Percentiles rank a stretch among this genome's conserved stretches.
phyloP scores from a whole-genome alignment of 2,888 invertebrate genomes.

The Amphimallon solstitiale region DNA sequence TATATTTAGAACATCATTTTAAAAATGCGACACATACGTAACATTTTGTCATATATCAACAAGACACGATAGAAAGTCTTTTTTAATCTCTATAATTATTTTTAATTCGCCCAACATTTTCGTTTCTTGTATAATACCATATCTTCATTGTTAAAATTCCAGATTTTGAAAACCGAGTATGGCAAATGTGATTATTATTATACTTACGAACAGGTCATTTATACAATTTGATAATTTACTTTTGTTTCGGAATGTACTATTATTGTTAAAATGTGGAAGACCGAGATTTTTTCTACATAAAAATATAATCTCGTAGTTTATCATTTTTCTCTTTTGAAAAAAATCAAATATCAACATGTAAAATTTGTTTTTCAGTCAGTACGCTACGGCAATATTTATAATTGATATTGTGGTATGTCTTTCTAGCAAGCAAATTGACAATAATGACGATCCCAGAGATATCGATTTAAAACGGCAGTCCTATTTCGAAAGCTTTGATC shows the following conservation, averaged over 20 bases:
- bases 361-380: slow-evolving; percentile 10
- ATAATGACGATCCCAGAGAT: slow-evolving; percentile 24
- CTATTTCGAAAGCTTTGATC: slow-evolving; percentile 90
- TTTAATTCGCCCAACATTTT: too few species aligned
- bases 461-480: slow-evolving; percentile 79
- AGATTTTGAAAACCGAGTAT: too few species aligned
- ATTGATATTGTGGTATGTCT: slow-evolving; percentile 23
- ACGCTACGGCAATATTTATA: slow-evolving; percentile 8
- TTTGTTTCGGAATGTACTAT: slow-evolving; percentile 2
- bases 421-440: slow-evolving; percentile 37
- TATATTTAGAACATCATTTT: too few species aligned
- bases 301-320: neutral
- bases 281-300: slow-evolving; percentile 17
- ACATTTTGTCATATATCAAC: too few species aligned
- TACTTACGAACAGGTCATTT: too few species aligned
- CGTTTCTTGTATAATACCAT: too few species aligned
- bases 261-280: slow-evolving; percentile 22
- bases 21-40: too few species aligned
- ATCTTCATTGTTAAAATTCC: too few species aligned
- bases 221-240: too few species aligned
- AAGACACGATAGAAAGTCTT: too few species aligned
- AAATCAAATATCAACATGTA: slow-evolving; percentile 15
- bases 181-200: too few species aligned
- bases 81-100: too few species aligned
- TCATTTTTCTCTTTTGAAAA: neutral